These are phyloP conservation scores for Reinhardtius hippoglossoides DNA, from an alignment of 2,113 vertebrate genomes.

Conservation along the genomic window DNA sequence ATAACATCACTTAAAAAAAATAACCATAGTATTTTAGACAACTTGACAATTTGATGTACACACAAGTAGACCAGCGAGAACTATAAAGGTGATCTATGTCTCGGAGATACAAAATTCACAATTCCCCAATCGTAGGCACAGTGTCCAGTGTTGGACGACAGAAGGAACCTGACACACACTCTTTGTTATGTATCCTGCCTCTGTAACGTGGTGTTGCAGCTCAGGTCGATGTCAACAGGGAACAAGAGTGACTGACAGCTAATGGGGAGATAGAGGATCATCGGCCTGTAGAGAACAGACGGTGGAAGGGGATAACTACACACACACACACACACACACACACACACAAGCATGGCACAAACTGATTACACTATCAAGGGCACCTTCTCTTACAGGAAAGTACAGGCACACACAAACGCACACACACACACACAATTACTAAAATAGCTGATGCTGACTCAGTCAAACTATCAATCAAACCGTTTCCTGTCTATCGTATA, in stretches of 20 bases:
- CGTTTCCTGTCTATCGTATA: not conserved
- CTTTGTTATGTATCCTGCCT: not conserved
- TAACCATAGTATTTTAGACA: too few relatives aligned
- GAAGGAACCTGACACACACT: not conserved
- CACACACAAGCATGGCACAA: slow-evolving; percentile 19
- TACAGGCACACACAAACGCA: slow-evolving; percentile 3
- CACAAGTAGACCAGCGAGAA: too few relatives aligned
- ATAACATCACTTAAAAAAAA: too few relatives aligned
- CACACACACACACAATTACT: not conserved
- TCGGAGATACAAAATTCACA: not conserved
- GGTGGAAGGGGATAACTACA: slow-evolving; percentile 40
- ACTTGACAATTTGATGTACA: too few relatives aligned
- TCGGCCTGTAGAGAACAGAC: slow-evolving; percentile 63
- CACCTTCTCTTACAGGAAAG: slow-evolving; percentile 56
- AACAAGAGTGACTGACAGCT: slow-evolving; percentile 64
- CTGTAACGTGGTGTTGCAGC: slow-evolving; percentile 28
- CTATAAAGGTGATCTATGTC: not conserved
- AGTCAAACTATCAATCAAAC: slow-evolving; percentile 45
- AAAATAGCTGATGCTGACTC: slow-evolving; percentile 42
- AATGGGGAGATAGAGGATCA: slow-evolving; percentile 66
- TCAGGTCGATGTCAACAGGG: slow-evolving; percentile 52
- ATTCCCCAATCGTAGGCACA: not conserved
- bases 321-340: slow-evolving; percentile 14
- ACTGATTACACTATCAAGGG: slow-evolving; percentile 58
- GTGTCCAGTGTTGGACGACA: not conserved